phyloP scores from a whole-genome alignment of 1,140 invertebrate genomes.

The Hermatobates lingyangjiaoensis region DNA sequence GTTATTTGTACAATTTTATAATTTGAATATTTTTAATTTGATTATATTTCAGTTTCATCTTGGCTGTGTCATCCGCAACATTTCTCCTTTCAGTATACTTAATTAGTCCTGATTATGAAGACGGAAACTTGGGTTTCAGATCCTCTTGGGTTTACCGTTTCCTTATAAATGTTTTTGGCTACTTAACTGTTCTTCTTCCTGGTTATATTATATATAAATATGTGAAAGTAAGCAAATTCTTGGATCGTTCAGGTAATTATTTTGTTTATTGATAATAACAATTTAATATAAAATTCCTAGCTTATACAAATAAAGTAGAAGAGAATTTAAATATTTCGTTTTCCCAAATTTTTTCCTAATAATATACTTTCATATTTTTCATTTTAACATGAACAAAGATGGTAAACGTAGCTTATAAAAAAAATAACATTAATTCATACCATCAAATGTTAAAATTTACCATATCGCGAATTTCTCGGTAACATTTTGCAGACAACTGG shows the following conservation, averaged over 20 bases:
- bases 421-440: background rate
- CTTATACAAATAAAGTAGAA: background rate
- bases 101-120: too few species aligned
- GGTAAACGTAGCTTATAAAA: background rate
- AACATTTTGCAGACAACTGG: too few species aligned
- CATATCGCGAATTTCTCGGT: too few species aligned
- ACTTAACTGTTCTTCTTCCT: constrained; percentile 70
- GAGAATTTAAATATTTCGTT: background rate
- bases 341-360: background rate
- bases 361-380: background rate
- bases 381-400: background rate
- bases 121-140: too few species aligned
- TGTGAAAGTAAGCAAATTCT: constrained; percentile 56
- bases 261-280: background rate
- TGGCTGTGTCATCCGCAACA: too few species aligned
- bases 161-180: constrained; percentile 67
- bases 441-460: too few species aligned
- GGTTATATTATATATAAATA: constrained; percentile 71
- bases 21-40: too few species aligned
- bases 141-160: constrained; percentile 68
- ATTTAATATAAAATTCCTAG: background rate
- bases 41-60: too few species aligned
- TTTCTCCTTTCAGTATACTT: too few species aligned
- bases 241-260: constrained; percentile 50
- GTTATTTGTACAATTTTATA: too few species aligned